Base-by-base conservation (phyloP, 2,113 vertebrate genomes). In the Hoplias malabaricus region DNA sequence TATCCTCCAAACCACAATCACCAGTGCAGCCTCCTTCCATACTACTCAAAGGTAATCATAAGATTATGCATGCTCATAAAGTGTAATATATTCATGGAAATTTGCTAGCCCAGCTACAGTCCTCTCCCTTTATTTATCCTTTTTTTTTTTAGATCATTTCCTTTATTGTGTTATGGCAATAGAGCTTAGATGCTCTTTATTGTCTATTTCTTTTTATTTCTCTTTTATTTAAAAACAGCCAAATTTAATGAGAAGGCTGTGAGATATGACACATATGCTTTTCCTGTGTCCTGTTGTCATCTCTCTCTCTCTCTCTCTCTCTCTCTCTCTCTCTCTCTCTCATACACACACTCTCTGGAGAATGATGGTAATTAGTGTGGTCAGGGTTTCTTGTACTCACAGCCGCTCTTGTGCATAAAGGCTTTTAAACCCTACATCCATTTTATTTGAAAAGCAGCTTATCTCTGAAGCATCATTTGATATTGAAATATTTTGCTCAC, bases 331-430 rank as follows among this genome's bases (percentile, higher is more conserved):
- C 29, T 65, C 9, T 75, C 33, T 56, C 29, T 23, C 31, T 54
- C 27, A 33, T 14, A 53, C 21, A 29, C 10, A 8, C 21, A 33
- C 19, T 56, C 29, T 21, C 25, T 72, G 43, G 57, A 66, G 62
- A 23, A 48, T 68, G 40, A 59, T 50, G 78, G 27, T 74, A 74
- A 69, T 75, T 74, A 75, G 54, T 40, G 33, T 16, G 38, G 63
- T 75, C 67, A 69, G 48, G n/a, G 19, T 56, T 53, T 48, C n/a
- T 54, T 13, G 4, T 25, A 36, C 27, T 56, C 42, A 42, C 25
- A 40, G 19, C 27, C 56, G 31, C 62, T 42, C 74, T 33, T 10
- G 33, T 56, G 50, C 74, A 25, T n/a, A 67, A 75, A 68, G 34
- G 48, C 74, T 42, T 65, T 21, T 68, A 67, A 42, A 23, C 74